A percentile compares a stretch with the other conserved stretches of the same genome.
These are phyloP conservation scores for Nasonia giraulti DNA, from an alignment of 1,140 invertebrate genomes.

Conservation along the genomic window DNA sequence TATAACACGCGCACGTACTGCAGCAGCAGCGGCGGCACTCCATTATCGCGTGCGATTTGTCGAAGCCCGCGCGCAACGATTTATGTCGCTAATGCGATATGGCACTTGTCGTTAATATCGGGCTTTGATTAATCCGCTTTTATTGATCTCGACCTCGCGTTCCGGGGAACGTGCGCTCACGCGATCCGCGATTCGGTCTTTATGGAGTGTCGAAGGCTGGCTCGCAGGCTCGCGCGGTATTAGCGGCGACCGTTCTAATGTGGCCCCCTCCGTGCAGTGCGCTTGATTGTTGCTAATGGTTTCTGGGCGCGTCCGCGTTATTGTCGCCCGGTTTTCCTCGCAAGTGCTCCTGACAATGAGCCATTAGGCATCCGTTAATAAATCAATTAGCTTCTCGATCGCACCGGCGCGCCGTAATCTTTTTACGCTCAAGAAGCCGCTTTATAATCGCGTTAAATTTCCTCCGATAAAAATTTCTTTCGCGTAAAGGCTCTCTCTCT, in stretches of 20 bases:
- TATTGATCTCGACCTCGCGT: not conserved
- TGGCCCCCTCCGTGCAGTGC: not conserved
- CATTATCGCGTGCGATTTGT: constrained; percentile 7
- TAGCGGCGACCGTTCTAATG: not conserved
- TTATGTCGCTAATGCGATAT: constrained; percentile 23
- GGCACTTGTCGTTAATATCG: constrained; percentile 32
- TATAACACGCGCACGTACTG: not conserved
- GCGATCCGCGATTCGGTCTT: not conserved
- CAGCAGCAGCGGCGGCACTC: not conserved
- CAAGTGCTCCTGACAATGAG: not conserved
- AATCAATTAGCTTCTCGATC: not conserved
- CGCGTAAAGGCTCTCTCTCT: not conserved
- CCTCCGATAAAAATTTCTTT: not conserved
- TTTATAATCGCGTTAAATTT: not conserved
- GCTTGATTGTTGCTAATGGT: not conserved
- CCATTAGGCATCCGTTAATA: not conserved
- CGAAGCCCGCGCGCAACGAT: too few relatives aligned
- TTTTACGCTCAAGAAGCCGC: not conserved
- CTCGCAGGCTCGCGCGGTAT: too few relatives aligned
- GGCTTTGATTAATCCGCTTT: constrained; percentile 39
- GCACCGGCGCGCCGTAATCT: not conserved
- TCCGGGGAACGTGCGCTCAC: not conserved
- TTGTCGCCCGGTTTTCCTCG: not conserved
- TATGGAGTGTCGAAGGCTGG: not conserved
- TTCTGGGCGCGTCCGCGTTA: not conserved